Evolutionary conservation across 2,797 vertebrate genomes (phyloP).

Genomic region (Chelon labrosus): DNA sequence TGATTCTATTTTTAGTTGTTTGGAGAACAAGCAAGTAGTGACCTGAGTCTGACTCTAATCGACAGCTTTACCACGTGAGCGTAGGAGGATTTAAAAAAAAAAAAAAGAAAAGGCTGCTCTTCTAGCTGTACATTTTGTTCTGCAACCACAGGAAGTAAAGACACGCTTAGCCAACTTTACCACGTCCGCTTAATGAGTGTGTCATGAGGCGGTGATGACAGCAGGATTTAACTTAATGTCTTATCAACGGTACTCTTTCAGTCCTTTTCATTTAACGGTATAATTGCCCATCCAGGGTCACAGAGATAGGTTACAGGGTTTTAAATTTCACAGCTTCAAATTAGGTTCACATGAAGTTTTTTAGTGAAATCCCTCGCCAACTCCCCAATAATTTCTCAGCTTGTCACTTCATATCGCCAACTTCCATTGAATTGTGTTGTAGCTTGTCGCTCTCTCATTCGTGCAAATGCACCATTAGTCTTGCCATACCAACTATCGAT

Average conservation of each 20-base stretch:
- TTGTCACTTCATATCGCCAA: too few species aligned
- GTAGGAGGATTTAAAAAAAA: conserved; percentile 7
- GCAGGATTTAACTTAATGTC: conserved; percentile 13
- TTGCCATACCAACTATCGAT: too few species aligned
- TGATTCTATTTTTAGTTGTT: conserved; percentile 31
- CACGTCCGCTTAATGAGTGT: conserved; percentile 19
- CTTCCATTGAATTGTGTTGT: too few species aligned
- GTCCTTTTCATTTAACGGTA: not conserved
- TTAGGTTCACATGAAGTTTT: not conserved
- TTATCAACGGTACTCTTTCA: conserved; percentile 13
- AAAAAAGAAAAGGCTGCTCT: conserved; percentile 4
- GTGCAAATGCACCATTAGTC: too few species aligned
- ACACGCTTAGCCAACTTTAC: conserved; percentile 3
- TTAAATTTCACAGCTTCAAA: not conserved
- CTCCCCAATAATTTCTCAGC: too few species aligned
- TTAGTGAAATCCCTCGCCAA: not conserved
- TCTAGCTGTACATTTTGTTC: conserved; percentile 64
- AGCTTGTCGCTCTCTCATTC: too few species aligned
- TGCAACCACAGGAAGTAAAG: conserved; percentile 63
- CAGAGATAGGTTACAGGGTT: not conserved
- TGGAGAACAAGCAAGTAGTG: not conserved
- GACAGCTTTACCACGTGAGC: not conserved
- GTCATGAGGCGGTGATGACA: conserved; percentile 18
- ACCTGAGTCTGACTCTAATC: conserved; percentile 20
- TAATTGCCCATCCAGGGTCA: not conserved